These are phyloP conservation scores for Meloidogyne exigua DNA, from an alignment of 1,140 invertebrate species.

Conservation along the genomic window DNA sequence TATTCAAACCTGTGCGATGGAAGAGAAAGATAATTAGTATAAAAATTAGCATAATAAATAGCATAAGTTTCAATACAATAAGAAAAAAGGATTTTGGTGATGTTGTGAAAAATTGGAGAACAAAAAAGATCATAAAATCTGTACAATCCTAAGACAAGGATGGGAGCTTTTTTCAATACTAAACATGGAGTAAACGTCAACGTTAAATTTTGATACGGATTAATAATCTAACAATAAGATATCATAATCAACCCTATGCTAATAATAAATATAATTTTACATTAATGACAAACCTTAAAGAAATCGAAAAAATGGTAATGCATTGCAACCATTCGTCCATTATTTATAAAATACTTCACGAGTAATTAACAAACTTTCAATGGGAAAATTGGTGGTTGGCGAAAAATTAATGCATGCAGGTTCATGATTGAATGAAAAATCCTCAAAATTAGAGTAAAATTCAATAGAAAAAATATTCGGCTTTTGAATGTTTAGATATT, in stretches of 20 bases:
- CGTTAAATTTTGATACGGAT: too few species aligned
- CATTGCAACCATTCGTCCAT: not conserved
- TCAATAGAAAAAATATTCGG: not conserved
- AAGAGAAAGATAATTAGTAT: not conserved
- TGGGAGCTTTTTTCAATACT: not conserved
- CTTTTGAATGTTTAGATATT: not conserved
- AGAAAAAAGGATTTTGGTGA: not conserved
- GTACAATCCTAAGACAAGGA: not conserved
- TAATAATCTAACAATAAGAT: too few species aligned
- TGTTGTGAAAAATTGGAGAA: not conserved
- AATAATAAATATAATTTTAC: too few species aligned
- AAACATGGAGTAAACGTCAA: not conserved
- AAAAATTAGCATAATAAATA: constrained; percentile 6
- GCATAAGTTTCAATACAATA: not conserved
- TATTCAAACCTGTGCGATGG: not conserved
- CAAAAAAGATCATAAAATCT: constrained; percentile 1
- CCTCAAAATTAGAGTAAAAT: not conserved
- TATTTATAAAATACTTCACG: not conserved
- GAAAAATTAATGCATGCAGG: not conserved
- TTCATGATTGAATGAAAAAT: not conserved
- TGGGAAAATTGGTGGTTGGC: not conserved
- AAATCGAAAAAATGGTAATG: not conserved
- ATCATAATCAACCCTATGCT: too few species aligned
- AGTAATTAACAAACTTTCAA: not conserved
- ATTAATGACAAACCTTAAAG: too few species aligned